A percentile compares a stretch with the other conserved stretches of the same genome.
Conservation (phyloP, 2,888 invertebrate genomes). For the Ochropacha duplaris region DNA sequence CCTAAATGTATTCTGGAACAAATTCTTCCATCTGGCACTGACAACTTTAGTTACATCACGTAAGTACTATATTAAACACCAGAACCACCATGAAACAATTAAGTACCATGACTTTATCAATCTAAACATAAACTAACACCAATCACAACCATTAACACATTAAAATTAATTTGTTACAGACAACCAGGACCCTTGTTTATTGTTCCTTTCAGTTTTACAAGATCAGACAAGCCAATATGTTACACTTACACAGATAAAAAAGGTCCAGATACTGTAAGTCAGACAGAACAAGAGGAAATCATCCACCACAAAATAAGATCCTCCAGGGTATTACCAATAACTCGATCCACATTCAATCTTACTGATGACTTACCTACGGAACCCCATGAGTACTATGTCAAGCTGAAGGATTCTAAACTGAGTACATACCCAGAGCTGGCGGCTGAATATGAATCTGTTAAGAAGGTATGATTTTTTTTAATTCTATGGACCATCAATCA, state of each 20-base stretch:
- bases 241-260: slow-evolving; percentile 67
- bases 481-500: too few relatives aligned
- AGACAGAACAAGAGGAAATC: slow-evolving; percentile 46
- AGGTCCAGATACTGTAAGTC: slow-evolving; percentile 35
- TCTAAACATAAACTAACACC: too few relatives aligned
- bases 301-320: slow-evolving; percentile 53
- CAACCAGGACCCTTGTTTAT: slow-evolving; percentile 84
- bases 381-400: slow-evolving; percentile 83
- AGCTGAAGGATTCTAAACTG: slow-evolving; percentile 73
- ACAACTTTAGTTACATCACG: slow-evolving; percentile 48
- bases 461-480: slow-evolving; percentile 59
- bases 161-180: slow-evolving; percentile 35
- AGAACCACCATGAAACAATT: neutral
- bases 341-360: slow-evolving; percentile 85
- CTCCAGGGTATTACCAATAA: slow-evolving; percentile 73
- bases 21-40: slow-evolving; percentile 83
- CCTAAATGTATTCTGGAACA: slow-evolving; percentile 85
- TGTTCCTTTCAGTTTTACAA: slow-evolving; percentile 90
- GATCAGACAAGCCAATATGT: slow-evolving; percentile 85
- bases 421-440: slow-evolving; percentile 62
- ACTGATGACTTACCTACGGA: slow-evolving; percentile 84
- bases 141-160: too few relatives aligned
- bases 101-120: neutral
- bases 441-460: slow-evolving; percentile 69
- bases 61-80: slow-evolving; percentile 34